phyloP scores from a whole-genome alignment of 2,888 invertebrate genomes.

The Strigamia maritima region DNA sequence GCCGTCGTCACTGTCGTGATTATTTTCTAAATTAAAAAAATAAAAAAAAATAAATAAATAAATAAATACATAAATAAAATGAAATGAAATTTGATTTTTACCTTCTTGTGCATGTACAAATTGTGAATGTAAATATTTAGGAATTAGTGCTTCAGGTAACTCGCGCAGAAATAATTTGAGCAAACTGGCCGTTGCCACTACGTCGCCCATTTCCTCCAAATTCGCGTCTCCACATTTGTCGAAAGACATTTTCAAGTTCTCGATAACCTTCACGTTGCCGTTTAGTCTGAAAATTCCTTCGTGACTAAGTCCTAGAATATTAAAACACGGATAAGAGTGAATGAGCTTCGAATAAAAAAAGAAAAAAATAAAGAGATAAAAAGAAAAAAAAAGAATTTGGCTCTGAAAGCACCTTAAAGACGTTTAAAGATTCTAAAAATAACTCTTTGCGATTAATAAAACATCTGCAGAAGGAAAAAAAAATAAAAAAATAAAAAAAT shows the following conservation, averaged over 20 bases:
- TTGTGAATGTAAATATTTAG: slow-evolving; percentile 50
- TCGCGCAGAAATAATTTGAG: slow-evolving; percentile 60
- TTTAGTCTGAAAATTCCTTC: slow-evolving; percentile 59
- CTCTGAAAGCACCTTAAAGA: background rate
- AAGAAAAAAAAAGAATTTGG: background rate
- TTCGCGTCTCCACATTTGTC: slow-evolving; percentile 59
- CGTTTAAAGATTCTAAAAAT: background rate
- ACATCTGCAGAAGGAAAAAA: background rate
- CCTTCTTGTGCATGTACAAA: slow-evolving; percentile 52
- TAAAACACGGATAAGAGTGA: background rate
- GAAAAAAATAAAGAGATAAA: background rate
- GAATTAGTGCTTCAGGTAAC: slow-evolving; percentile 57
- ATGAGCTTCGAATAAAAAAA: background rate
- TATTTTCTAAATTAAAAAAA: slow-evolving; percentile 17
- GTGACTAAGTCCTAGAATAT: slow-evolving; percentile 52
- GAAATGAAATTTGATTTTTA: slow-evolving; percentile 40
- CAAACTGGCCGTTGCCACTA: slow-evolving; percentile 59
- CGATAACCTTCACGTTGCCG: slow-evolving; percentile 58
- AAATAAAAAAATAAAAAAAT: background rate
- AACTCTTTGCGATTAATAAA: slow-evolving; percentile 10
- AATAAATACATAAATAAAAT: background rate
- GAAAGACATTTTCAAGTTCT: slow-evolving; percentile 56
- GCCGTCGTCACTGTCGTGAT: slow-evolving; percentile 44
- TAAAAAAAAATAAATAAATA: background rate
- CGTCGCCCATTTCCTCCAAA: slow-evolving; percentile 56